Conservation (phyloP, 2,797 vertebrate species). For the Uromys caudimaculatus region DNA sequence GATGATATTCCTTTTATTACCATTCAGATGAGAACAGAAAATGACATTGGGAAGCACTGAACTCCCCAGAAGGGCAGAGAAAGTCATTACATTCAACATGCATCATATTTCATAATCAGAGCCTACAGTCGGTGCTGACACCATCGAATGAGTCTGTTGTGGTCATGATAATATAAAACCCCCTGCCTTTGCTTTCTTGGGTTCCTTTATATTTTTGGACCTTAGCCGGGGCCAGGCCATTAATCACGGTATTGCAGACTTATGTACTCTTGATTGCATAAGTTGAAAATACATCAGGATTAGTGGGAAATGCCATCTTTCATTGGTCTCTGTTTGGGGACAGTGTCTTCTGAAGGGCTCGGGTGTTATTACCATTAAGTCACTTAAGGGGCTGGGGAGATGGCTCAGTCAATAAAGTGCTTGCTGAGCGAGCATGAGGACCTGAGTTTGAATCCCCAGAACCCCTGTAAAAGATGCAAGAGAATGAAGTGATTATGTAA, state of each 20-base stretch:
- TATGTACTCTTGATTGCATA: conserved; percentile 84
- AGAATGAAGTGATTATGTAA: neutral
- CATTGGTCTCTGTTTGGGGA: conserved; percentile 84
- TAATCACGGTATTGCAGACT: conserved; percentile 87
- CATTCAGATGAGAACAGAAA: conserved; percentile 88
- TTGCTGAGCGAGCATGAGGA: neutral
- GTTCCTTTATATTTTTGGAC: conserved; percentile 86
- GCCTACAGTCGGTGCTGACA: conserved; percentile 88
- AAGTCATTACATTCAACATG: conserved; percentile 89
- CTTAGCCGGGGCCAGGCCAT: conserved; percentile 85
- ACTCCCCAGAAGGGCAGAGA: conserved; percentile 89
- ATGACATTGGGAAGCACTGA: conserved; percentile 89
- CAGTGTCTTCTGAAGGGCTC: conserved; percentile 82
- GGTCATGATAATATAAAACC: conserved; percentile 88
- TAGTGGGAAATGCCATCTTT: conserved; percentile 80
- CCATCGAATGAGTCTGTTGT: conserved; percentile 88
- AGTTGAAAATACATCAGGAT: conserved; percentile 87
- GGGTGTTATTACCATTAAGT: conserved; percentile 75
- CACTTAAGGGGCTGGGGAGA: neutral
- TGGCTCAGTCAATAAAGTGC: neutral
- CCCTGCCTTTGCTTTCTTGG: conserved; percentile 86
- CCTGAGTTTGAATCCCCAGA: neutral
- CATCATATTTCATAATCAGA: conserved; percentile 92
- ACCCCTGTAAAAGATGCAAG: neutral
- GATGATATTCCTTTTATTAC: conserved; percentile 89